A percentile compares a stretch with the other conserved stretches of the same genome.
Conservation (phyloP, 1,140 invertebrate species). For the Pentalonia nigronervosa region DNA sequence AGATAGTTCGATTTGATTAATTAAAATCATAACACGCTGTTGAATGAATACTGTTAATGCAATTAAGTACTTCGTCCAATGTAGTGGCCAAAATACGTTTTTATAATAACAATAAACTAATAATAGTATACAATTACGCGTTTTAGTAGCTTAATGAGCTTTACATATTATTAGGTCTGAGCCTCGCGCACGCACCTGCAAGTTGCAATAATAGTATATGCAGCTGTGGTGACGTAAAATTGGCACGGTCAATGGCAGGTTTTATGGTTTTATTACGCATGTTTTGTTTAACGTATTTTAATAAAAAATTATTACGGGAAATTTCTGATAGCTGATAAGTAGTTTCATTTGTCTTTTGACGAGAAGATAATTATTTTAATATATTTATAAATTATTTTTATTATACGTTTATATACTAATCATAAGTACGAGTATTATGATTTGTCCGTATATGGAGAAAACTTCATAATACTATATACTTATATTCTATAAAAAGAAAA, state of each 20-base stretch:
- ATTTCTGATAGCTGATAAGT: background rate
- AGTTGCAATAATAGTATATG: background rate
- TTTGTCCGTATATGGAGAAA: background rate
- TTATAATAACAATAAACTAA: background rate
- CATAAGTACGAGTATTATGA: background rate
- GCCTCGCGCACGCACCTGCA: background rate
- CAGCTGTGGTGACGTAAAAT: background rate
- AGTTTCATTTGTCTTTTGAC: background rate
- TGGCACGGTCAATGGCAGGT: background rate
- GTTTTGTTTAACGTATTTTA: background rate
- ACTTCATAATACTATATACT: background rate
- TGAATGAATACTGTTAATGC: background rate
- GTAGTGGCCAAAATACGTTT: background rate
- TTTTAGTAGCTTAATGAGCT: background rate
- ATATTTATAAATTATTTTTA: too few species aligned
- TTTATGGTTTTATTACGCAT: slow-evolving; percentile 7
- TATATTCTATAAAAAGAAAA: background rate
- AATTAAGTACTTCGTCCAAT: background rate
- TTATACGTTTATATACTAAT: too few species aligned
- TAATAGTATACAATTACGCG: background rate
- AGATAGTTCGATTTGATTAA: background rate
- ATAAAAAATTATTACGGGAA: background rate
- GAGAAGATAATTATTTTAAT: background rate
- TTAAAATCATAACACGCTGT: background rate
- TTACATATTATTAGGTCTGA: slow-evolving; percentile 8